phyloP scores from a whole-genome alignment of 2,113 vertebrate genomes.

The Fregata magnificens region DNA sequence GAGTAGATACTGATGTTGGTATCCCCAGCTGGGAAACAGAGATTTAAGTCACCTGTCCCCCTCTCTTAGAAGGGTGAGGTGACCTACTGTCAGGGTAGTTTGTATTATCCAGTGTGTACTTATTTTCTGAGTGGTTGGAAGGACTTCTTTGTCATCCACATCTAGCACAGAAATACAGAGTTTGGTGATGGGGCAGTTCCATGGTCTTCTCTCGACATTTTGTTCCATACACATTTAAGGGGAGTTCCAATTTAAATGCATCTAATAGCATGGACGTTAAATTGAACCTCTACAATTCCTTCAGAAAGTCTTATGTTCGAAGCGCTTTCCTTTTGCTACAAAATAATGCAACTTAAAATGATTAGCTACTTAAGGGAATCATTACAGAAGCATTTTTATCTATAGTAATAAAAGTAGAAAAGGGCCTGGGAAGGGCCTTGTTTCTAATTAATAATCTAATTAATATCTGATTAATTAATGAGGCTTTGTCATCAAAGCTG shows the following conservation, averaged over 20 bases:
- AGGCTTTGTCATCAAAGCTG: slow-evolving; percentile 33
- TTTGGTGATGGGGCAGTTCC: not conserved
- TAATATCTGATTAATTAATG: slow-evolving; percentile 55
- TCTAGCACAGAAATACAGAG: not conserved
- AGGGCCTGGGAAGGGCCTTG: not conserved
- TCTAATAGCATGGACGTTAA: not conserved
- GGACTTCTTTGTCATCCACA: not conserved
- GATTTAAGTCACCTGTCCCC: not conserved
- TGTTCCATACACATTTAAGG: not conserved
- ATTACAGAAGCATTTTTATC: slow-evolving; percentile 6
- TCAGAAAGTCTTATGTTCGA: not conserved
- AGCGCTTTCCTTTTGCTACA: not conserved
- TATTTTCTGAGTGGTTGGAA: not conserved
- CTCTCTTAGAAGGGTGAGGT: not conserved
- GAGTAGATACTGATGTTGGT: not conserved
- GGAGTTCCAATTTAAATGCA: not conserved
- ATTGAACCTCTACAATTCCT: not conserved
- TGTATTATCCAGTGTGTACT: not conserved
- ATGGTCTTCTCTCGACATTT: not conserved
- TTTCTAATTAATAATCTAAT: slow-evolving; percentile 49
- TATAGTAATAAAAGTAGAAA: slow-evolving; percentile 18
- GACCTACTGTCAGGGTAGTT: not conserved
- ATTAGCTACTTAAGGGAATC: slow-evolving; percentile 11
- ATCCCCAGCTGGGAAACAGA: not conserved
- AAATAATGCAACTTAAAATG: slow-evolving; percentile 29